Evolutionary conservation across 1,140 invertebrate genomes (phyloP).

Genomic region (Drusus annulatus): DNA sequence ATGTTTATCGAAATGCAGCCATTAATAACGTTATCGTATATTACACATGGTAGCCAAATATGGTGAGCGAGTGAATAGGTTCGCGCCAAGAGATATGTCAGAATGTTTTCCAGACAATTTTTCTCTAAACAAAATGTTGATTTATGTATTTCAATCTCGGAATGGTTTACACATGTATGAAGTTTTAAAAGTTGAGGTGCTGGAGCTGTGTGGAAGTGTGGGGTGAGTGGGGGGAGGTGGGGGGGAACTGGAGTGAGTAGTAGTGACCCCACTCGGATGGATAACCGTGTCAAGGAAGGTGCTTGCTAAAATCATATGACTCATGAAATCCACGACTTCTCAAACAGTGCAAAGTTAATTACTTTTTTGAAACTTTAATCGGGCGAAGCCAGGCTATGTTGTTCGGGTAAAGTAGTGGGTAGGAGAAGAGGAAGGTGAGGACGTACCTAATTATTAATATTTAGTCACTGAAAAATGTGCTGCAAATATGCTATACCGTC

Average conservation of each 20-base stretch:
- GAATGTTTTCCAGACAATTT: slow-evolving; percentile 15
- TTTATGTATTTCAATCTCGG: neutral
- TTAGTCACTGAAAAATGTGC: too few relatives aligned
- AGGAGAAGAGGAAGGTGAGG: too few relatives aligned
- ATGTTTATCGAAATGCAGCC: neutral
- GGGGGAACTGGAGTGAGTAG: too few relatives aligned
- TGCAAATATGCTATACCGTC: too few relatives aligned
- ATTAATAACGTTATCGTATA: slow-evolving; percentile 4
- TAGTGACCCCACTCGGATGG: slow-evolving; percentile 11
- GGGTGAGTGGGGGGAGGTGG: too few relatives aligned
- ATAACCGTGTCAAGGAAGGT: slow-evolving; percentile 24
- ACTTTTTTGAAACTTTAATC: too few relatives aligned
- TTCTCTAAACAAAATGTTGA: slow-evolving; percentile 27
- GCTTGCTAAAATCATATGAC: slow-evolving; percentile 24
- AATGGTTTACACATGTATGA: neutral
- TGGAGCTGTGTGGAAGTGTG: too few relatives aligned
- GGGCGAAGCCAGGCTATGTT: too few relatives aligned
- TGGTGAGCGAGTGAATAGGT: neutral
- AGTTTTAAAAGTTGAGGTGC: neutral
- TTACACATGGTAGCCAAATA: neutral
- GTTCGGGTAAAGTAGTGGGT: too few relatives aligned
- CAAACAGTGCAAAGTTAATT: neutral
- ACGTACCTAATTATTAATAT: too few relatives aligned
- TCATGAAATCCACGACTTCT: neutral
- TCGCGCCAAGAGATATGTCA: neutral